Conservation (phyloP, 2,888 invertebrate genomes). For the Hermaeophaga mercurialis region DNA sequence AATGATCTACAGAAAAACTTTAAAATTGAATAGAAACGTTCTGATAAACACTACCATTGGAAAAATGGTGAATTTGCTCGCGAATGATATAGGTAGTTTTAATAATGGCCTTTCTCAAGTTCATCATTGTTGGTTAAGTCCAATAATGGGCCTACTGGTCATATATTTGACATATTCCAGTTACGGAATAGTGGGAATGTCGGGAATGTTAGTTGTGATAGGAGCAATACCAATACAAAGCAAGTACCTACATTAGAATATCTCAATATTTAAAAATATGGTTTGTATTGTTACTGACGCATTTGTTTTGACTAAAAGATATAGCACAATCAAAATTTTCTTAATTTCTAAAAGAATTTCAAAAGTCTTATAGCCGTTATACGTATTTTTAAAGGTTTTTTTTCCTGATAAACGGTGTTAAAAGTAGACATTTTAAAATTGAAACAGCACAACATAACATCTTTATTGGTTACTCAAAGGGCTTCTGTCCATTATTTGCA, state of each 20-base stretch:
- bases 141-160: conserved; percentile 63
- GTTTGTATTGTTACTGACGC: too few species aligned
- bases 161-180: conserved; percentile 59
- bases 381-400: too few species aligned
- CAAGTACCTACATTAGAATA: conserved; percentile 20
- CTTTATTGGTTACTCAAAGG: too few species aligned
- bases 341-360: too few species aligned
- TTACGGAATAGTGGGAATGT: conserved; percentile 53
- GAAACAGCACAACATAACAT: too few species aligned
- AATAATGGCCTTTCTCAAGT: conserved; percentile 58
- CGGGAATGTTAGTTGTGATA: conserved; percentile 54
- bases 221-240: conserved; percentile 49
- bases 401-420: too few species aligned
- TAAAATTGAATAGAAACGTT: conserved; percentile 36
- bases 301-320: too few species aligned
- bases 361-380: too few species aligned
- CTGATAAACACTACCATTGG: conserved; percentile 59
- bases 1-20: conserved; percentile 33
- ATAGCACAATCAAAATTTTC: too few species aligned
- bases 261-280: too few species aligned
- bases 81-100: conserved; percentile 87
- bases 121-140: conserved; percentile 46
- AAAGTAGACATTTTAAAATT: too few species aligned
- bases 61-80: conserved; percentile 61
- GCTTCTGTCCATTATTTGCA: too few species aligned